Base-by-base conservation (phyloP, 2,113 vertebrate genomes). In the Platycercus adscitus region DNA sequence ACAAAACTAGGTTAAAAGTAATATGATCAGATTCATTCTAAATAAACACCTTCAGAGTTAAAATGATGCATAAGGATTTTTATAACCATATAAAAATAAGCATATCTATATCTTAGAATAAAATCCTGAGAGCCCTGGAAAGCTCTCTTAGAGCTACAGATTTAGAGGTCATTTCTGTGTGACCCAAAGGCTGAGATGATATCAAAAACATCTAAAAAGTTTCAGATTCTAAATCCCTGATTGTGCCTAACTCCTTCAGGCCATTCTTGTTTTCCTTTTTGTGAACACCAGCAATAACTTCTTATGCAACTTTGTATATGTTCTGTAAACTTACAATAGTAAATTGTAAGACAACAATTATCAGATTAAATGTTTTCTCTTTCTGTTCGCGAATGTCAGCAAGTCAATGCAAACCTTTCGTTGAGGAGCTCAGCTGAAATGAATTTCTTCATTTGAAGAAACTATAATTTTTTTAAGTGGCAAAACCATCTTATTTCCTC, bases 391-490 rank as follows among this genome's bases (percentile, higher is more conserved):
- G 28, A 80, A 91, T 86, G 43, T 31, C 80, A 61, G 55, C 50
- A 83, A 92, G 93, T 90, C 90, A 95, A 76, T 66, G 53, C 41
- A 95, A 96, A 73, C 55, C 63, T 50, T 83, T 87, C 73, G 55
- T 50, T 70, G 76, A 71, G 20, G 16, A 83, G 68, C 23, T 91
- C 50, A 50, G 19, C 81, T 95, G 53, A 93, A 81, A 88, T 58
- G 0, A 53, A 81, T 85, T 87, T 95, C 20, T 41, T 19, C 5
- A 70, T 81, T 75, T 88, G 68, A 90, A 89, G 75, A 81, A 91
- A 86, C 13, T 2, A 11, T 87, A 18, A 3, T 49, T 44, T 89
- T 89, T 91, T 89, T 2, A 29, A 91, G 66, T 21, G 16, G 33
- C 8, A 21, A 92, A 81, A 77, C 3, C 12, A 55, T 70, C 20